Base-by-base conservation (phyloP, 2,113 vertebrate genomes). In the Semnopithecus entellus region DNA sequence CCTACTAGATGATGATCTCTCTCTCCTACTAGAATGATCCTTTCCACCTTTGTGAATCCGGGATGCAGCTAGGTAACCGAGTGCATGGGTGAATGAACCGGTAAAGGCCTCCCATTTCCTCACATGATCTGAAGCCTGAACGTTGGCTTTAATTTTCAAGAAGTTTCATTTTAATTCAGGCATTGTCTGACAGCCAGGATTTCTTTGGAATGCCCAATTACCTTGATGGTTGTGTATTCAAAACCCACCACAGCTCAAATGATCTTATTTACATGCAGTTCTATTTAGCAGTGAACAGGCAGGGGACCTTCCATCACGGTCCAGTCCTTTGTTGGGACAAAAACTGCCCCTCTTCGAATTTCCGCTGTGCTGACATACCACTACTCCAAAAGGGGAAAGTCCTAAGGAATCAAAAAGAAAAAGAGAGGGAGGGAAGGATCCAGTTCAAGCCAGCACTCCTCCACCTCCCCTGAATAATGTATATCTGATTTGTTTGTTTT, bases 81-180 rank as follows among this genome's bases (percentile, higher is more conserved):
- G n/a, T 11, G 64, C 59, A 55, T 32, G 38, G 52, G 43, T n/a
- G 81, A 76, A 68, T 20, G n/a, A 68, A 93, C 12, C 30, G 0
- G 32, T 30, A 27, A 89, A 61, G 25, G 6, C 16, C 66, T 86
- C 80, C 17, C 48, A 3, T 38, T 87, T 48, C 55, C 38, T 87
- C 40, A 57, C 0, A 55, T 64, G 14, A 40, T 25, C 30, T 13
- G 40, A 76, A 25, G 45, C 0, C 64, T 78, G 25, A 50, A 90
- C 18, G 40, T 48, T 72, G 35, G 45, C 82, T 61, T 81, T 13
- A 14, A n/a, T 95, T 80, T 73, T 83, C 64, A 82, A 92, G 30
- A 92, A 25, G 38, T 88, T 72, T 93, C 43, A n/a, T 57, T 94
- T 88, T 80, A 96, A 83, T 5, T 20, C 59, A 25, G 80, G 45